Evolutionary conservation across 2,888 invertebrate species (phyloP), one percentile per base, ranked within the genome.

Genomic region (Pemphredon lugubris): DNA sequence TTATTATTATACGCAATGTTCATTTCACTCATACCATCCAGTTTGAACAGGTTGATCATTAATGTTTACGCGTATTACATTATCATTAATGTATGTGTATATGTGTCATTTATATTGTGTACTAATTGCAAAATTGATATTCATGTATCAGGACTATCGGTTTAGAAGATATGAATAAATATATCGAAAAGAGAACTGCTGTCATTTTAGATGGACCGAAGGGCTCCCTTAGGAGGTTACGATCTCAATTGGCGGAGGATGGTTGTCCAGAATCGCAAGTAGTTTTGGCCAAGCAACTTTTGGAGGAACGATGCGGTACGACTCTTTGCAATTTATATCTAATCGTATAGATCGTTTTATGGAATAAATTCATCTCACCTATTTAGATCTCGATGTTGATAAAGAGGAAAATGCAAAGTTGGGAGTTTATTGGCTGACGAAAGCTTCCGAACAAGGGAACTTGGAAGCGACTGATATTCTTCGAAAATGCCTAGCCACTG

Each of bases 361-460:
- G 6, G 14, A n/a, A 34, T 63, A 13, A 42, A 39, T 14, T 30
- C 7, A 18, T 4, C 14, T 60, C 34, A 23, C 18, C 9, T 2
- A 16, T 68, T 34, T 48, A 94, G 94, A 93, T 87, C 87, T 93
- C 64, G 94, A 94, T 79, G 92, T 92, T 26, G 94, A 94, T 83
- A 93, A 92, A 86, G 93, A 93, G 83, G 95, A 95, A 84, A 95
- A 95, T 90, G 95, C 94, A 71, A 93, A 94, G 77, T 92, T 95
- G 76, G 97, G 97, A 0, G 93, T 98, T 51, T 95, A 96, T 84
- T 98, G 97, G 97, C 90, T 98, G 48, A 94, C 97, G n/a, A 95
- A 95, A 90, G 97, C 98, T 1, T 97, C 97, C 0, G 96, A 96
- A 84, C 97, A 97, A 89, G 98, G 97, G 0, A 96, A 97, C 83